A percentile compares a stretch with the other conserved stretches of the same genome.
phyloP scores from a whole-genome alignment of 2,113 vertebrate species.

The Paratilapia polleni region DNA sequence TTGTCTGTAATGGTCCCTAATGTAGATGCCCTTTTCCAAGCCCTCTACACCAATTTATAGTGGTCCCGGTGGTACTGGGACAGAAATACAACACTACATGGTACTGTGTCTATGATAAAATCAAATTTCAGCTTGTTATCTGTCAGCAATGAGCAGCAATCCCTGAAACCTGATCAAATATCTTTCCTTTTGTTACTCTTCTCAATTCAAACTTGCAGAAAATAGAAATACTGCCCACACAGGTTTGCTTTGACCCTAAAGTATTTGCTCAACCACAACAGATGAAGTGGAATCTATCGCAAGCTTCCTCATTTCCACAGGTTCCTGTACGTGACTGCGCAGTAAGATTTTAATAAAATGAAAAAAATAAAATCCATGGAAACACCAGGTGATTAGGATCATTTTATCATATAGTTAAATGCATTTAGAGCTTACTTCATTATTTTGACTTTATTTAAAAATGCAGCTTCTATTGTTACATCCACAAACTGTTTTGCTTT shows the following conservation, averaged over 20 bases:
- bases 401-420: background rate
- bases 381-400: background rate
- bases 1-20: background rate
- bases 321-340: background rate
- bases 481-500: background rate
- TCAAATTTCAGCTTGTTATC: background rate
- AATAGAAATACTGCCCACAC: constrained; percentile 21
- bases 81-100: background rate
- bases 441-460: background rate
- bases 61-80: background rate
- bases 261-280: constrained; percentile 10
- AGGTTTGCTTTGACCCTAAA: background rate
- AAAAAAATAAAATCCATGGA: background rate
- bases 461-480: background rate
- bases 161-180: accelerated
- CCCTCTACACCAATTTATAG: background rate
- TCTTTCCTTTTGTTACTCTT: background rate
- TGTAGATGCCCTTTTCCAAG: background rate
- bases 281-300: constrained; percentile 12
- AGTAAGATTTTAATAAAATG: background rate
- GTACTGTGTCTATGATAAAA: background rate
- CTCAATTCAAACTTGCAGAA: background rate
- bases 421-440: background rate
- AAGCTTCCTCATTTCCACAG: constrained; percentile 47
- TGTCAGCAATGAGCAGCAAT: background rate